phyloP scores from a whole-genome alignment of 2,113 vertebrate genomes.

The Neofelis nebulosa region DNA sequence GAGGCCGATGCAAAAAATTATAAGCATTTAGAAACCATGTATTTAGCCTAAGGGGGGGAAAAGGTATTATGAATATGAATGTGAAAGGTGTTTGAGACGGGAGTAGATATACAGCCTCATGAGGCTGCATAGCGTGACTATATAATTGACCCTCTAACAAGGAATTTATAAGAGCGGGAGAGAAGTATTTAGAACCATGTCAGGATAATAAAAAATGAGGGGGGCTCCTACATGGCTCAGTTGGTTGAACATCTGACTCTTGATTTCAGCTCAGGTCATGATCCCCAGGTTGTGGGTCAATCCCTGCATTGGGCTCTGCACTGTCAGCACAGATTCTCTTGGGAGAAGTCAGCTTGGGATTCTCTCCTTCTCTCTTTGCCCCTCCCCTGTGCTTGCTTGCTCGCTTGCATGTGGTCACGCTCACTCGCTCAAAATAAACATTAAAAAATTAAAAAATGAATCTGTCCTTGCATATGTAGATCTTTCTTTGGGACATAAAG shows the following conservation, averaged over 20 bases:
- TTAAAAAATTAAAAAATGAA: background rate
- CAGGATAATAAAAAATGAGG: background rate
- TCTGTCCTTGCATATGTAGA: background rate
- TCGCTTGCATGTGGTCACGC: fast-evolving
- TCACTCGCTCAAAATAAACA: too few relatives aligned
- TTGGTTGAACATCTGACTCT: too few relatives aligned
- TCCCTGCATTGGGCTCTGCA: too few relatives aligned
- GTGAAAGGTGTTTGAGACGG: background rate
- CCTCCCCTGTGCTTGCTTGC: too few relatives aligned
- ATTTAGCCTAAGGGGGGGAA: background rate
- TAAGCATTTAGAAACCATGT: background rate
- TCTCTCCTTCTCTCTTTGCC: too few relatives aligned
- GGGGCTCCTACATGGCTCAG: too few relatives aligned
- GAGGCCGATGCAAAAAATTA: fast-evolving
- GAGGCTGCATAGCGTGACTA: background rate
- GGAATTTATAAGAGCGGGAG: background rate
- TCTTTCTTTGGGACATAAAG: background rate
- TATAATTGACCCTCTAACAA: background rate
- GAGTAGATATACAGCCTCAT: background rate
- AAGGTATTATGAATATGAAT: background rate
- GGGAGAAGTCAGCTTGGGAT: too few relatives aligned
- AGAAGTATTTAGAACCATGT: background rate
- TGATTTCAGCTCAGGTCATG: too few relatives aligned
- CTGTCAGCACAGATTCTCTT: too few relatives aligned
- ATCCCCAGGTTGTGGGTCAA: too few relatives aligned